Conservation (phyloP, 2,113 vertebrate species). For the Bungarus multicinctus region DNA sequence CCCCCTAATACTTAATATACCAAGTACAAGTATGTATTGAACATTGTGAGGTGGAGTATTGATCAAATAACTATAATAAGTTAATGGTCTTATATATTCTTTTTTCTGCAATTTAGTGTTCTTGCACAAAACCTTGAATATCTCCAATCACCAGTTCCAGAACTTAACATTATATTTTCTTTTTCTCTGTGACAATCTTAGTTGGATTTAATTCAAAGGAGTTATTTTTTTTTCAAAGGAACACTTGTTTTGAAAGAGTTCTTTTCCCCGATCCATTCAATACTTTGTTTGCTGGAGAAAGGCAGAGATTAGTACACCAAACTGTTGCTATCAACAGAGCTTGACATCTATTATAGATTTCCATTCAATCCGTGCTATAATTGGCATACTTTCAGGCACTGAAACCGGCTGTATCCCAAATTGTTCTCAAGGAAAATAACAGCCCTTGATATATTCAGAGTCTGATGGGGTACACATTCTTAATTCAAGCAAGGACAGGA, state of each 20-base stretch:
- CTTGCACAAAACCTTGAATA: not conserved
- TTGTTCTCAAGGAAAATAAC: constrained; percentile 52
- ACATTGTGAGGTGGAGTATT: not conserved
- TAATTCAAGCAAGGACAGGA: constrained; percentile 59
- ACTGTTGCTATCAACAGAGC: constrained; percentile 22
- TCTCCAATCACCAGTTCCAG: not conserved
- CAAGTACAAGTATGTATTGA: not conserved
- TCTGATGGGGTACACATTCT: constrained; percentile 57
- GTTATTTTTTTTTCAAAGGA: not conserved
- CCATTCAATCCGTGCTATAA: constrained; percentile 32
- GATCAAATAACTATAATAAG: not conserved
- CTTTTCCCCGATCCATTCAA: not conserved
- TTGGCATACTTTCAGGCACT: constrained; percentile 44
- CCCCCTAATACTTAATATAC: not conserved
- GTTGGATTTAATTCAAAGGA: not conserved
- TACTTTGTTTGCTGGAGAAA: constrained; percentile 26
- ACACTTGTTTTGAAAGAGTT: not conserved
- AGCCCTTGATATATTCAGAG: constrained; percentile 54
- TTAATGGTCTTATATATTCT: not conserved
- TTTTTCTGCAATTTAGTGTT: not conserved
- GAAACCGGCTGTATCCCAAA: constrained; percentile 44
- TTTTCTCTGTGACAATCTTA: not conserved
- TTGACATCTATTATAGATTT: constrained; percentile 52
- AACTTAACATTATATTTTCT: not conserved
- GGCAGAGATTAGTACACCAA: constrained; percentile 48